Percentiles rank a stretch among this genome's conserved stretches.
These are phyloP conservation scores for Sminthurinus aureus DNA, from an alignment of 2,888 invertebrate genomes.

Conservation along the genomic window DNA sequence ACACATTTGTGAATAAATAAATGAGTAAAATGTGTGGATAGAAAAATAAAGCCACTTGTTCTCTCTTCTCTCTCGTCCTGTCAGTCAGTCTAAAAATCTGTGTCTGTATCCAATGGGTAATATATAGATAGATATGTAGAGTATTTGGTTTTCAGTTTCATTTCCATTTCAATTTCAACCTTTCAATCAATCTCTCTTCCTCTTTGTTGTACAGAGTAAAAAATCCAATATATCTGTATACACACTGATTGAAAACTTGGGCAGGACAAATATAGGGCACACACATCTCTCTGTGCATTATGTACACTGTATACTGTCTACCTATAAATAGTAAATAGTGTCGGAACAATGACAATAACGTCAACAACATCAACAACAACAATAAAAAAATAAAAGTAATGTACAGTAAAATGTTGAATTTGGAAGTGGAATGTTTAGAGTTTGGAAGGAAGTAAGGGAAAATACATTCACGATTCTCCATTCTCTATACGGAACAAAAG, in stretches of 20 bases:
- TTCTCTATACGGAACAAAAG: conserved; percentile 42
- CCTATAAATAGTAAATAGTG: not conserved
- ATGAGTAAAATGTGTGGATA: not conserved
- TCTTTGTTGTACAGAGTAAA: not conserved
- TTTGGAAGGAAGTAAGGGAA: conserved; percentile 30
- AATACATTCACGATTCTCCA: not conserved
- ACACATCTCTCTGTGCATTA: not conserved
- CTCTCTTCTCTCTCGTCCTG: too few relatives aligned
- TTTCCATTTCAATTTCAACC: not conserved
- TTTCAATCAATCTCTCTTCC: not conserved
- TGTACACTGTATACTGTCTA: too few relatives aligned
- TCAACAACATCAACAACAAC: too few relatives aligned
- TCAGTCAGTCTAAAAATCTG: not conserved
- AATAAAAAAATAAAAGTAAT: too few relatives aligned
- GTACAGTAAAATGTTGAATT: too few relatives aligned
- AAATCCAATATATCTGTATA: too few relatives aligned
- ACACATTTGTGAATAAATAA: not conserved
- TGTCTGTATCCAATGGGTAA: not conserved
- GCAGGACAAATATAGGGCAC: not conserved
- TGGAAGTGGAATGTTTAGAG: not conserved
- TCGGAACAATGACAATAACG: not conserved
- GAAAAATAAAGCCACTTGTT: not conserved
- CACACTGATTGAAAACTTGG: not conserved
- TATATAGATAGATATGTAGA: not conserved
- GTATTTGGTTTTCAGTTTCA: not conserved